phyloP scores from a whole-genome alignment of 2,797 vertebrate genomes.

The Melanotaenia nigrans region DNA sequence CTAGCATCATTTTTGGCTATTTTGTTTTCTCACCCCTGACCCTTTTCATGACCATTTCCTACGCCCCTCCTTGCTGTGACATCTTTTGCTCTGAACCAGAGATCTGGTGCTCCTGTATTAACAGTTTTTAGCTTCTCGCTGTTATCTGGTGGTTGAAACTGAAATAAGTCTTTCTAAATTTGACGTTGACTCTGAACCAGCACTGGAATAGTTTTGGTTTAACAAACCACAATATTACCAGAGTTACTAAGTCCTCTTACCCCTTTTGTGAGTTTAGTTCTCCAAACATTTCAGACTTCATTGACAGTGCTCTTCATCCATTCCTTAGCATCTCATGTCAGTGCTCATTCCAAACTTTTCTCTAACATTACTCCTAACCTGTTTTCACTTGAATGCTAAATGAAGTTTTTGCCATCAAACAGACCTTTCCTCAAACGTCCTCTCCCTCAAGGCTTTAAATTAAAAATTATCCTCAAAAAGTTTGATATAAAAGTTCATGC shows the following conservation, averaged over 20 bases:
- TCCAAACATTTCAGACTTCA: not conserved
- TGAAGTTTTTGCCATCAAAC: not conserved
- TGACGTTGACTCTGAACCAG: too few relatives aligned
- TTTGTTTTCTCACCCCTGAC: too few relatives aligned
- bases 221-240: not conserved
- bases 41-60: too few relatives aligned
- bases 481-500: not conserved
- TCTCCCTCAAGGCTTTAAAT: not conserved
- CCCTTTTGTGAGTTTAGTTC: not conserved
- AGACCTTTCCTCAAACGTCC: not conserved
- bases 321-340: not conserved
- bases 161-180: too few relatives aligned
- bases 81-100: too few relatives aligned
- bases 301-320: not conserved
- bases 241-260: not conserved
- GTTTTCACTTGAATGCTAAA: not conserved
- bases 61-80: too few relatives aligned
- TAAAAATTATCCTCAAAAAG: not conserved
- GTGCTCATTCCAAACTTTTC: not conserved
- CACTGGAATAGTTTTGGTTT: too few relatives aligned
- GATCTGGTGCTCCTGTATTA: too few relatives aligned
- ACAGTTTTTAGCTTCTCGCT: too few relatives aligned
- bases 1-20: too few relatives aligned
- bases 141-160: too few relatives aligned
- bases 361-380: not conserved